These are phyloP conservation scores for Pollenia amentaria DNA, from an alignment of 2,888 invertebrate species.

Conservation along the genomic window DNA sequence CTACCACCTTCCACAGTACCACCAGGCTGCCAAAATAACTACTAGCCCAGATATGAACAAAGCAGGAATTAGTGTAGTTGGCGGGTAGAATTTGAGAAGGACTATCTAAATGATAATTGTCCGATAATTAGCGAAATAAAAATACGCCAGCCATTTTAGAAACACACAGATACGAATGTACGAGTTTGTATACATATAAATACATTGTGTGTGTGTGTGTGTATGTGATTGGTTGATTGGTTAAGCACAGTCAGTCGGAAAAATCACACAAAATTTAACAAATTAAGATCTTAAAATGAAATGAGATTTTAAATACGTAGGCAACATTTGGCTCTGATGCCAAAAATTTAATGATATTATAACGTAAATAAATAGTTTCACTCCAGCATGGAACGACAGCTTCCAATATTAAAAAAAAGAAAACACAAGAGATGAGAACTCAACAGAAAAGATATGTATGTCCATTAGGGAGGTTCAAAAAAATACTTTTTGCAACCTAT, in stretches of 20 bases:
- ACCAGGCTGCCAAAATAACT: not conserved
- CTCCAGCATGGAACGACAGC: conserved; percentile 2
- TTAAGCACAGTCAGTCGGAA: conserved; percentile 2
- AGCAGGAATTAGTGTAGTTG: not conserved
- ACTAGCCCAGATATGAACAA: not conserved
- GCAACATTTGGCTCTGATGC: conserved; percentile 71
- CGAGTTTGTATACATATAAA: not conserved
- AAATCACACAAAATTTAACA: conserved; percentile 53
- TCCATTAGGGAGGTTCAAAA: too few species aligned
- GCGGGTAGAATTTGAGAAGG: conserved; percentile 25
- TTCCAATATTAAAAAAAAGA: not conserved
- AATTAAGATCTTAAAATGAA: conserved; percentile 70
- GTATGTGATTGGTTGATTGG: conserved; percentile 14
- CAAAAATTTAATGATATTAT: conserved; percentile 68
- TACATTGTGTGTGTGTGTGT: not conserved
- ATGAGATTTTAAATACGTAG: conserved; percentile 72
- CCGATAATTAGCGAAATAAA: conserved; percentile 69
- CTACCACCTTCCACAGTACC: not conserved
- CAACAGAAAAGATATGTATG: too few species aligned
- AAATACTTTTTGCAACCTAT: too few species aligned
- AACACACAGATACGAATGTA: conserved; percentile 12
- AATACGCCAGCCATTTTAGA: conserved; percentile 36
- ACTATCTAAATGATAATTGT: conserved; percentile 70
- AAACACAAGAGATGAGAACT: not conserved
- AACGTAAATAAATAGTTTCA: conserved; percentile 32